A percentile compares a stretch with the other conserved stretches of the same genome.
These are phyloP conservation scores for Orchestia grillus DNA, from an alignment of 1,140 invertebrate species.

Conservation along the genomic window DNA sequence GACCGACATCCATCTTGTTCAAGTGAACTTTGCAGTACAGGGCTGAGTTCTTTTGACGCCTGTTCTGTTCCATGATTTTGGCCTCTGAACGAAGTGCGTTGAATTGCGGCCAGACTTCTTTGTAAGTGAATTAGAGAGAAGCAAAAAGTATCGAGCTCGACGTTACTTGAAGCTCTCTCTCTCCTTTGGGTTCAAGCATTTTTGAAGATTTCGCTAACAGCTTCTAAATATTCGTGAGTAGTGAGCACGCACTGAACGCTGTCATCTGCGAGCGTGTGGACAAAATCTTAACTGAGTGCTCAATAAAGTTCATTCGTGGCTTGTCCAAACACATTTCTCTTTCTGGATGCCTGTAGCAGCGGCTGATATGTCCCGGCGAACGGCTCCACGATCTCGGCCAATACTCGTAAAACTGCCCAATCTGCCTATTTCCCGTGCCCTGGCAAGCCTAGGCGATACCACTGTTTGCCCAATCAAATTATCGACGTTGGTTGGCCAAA, in stretches of 20 bases:
- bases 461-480: slow-evolving; percentile 53
- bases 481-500: slow-evolving; percentile 40
- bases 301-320: neutral
- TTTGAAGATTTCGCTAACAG: neutral
- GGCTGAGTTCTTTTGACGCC: neutral
- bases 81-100: neutral
- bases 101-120: neutral
- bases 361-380: neutral
- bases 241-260: neutral
- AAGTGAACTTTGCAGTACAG: neutral
- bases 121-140: neutral
- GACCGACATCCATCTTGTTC: slow-evolving; percentile 28
- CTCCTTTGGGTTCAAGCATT: neutral
- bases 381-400: neutral
- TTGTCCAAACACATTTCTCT: slow-evolving; percentile 37
- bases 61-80: neutral
- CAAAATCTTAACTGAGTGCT: slow-evolving; percentile 15
- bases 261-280: neutral
- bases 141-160: neutral
- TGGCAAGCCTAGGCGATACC: neutral
- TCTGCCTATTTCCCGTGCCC: slow-evolving; percentile 12
- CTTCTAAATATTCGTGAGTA: neutral
- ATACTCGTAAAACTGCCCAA: slow-evolving; percentile 17
- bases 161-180: neutral
- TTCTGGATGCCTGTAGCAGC: neutral